Base-by-base conservation (phyloP, 2,113 vertebrate genomes). In the Epinephelus moara region DNA sequence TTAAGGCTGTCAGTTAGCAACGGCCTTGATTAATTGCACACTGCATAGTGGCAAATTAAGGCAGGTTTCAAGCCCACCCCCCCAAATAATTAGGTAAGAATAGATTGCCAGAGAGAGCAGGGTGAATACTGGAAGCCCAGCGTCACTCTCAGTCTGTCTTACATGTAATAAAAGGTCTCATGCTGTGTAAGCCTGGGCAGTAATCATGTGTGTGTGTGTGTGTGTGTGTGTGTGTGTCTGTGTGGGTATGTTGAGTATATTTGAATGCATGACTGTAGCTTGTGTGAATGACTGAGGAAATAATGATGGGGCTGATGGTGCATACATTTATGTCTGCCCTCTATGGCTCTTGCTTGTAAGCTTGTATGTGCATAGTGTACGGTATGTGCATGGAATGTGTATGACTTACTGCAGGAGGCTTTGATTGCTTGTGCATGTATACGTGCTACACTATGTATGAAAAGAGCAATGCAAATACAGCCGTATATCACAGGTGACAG, bases 21-120 rank as follows among this genome's bases (percentile, higher is more conserved):
- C 18, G 78, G 80, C 68, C 80, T 90, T 94, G 93, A 95, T 95
- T 93, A 93, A 95, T 95, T 92, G 91, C 90, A 87, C 71, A 27
- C 88, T 80, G 89, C 85, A 88, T 73, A 50, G 82, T 76, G 82
- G 92, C 89, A 94, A 94, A 95, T 93, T 89, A 94, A 94, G 89
- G 91, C 87, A 81, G 73, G 91, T 88, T 89, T 89, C 78, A 62
- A 85, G 76, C 88, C 90, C 52, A 74, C 79, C 79, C 7, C 75
- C 73, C 45, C 23, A 72, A 92, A 93, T 94, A 94, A 94, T 94
- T 92, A 93, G 91, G 91, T 91, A 92, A 91, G 91, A 90, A 90
- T 89, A 90, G 91, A 94, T 91, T 93, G 85, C 87, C 55, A 82
- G 70, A 70, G 78, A 89, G 89, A 85, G 85, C 67, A 82, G 88